phyloP scores from a whole-genome alignment of 2,888 invertebrate genomes.

The Cordilura impudica region DNA sequence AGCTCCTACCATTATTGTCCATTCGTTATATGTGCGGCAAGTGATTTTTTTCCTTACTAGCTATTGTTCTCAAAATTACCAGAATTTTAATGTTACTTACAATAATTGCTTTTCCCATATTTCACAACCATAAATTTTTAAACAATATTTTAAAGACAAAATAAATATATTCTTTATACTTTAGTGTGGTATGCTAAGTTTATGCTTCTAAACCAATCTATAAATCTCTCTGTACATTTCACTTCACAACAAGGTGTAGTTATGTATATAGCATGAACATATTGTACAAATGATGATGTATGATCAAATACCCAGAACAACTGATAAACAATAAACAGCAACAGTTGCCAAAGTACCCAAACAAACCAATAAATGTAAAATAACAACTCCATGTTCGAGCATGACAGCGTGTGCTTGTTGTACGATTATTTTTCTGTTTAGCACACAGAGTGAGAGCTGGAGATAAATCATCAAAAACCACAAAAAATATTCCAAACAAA shows the following conservation, averaged over 20 bases:
- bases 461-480: conserved; percentile 28
- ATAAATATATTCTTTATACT: no score
- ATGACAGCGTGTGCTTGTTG: not conserved
- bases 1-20: no score
- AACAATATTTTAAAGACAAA: no score
- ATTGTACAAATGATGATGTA: conserved; percentile 8
- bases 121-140: no score
- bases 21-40: no score
- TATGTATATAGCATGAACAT: no score
- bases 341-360: conserved; percentile 26
- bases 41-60: no score
- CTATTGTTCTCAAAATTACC: no score
- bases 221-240: not conserved
- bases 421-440: not conserved
- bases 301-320: conserved; percentile 26
- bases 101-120: no score
- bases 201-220: not conserved
- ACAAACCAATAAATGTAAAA: conserved; percentile 23
- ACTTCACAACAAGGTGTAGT: not conserved
- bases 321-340: conserved; percentile 40
- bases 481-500: conserved; percentile 13
- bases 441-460: not conserved
- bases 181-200: no score
- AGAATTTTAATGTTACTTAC: no score
- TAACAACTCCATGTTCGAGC: not conserved